Evolutionary conservation across 1,140 invertebrate genomes (phyloP), one percentile per base, ranked within the genome.

Genomic region (Sinella curviseta): DNA sequence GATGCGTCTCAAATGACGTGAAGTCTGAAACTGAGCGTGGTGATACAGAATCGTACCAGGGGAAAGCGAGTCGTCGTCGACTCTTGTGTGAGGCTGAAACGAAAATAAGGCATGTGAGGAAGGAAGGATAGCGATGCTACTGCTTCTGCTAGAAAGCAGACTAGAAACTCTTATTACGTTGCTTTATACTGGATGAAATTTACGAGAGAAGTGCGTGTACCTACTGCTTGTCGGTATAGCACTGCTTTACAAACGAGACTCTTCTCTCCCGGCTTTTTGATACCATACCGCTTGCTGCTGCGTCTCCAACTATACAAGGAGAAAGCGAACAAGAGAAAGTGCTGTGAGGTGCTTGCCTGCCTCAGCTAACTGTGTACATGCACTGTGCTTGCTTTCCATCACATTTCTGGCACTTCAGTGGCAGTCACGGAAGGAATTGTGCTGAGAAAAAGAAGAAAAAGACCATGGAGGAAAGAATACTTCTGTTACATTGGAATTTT

Each of bases 1-100:
- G 65, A 70, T 70, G 65, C 24, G 65, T 70, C 65, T 70, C 65
- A 70, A 31, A 24, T 70, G 65, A 70, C 65, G 65, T 17, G 31
- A 12, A 70, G 31, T 30, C 12, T 14, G 31, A 70, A 70, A 70
- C 65, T 70, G 65, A 70, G 31, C 2, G 39, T 8, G 20, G 8
- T 20, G 8, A 8, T 48, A 20, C 20, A 20, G 20, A 48, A 8
- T 17, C 24, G 24, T n/a, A 60, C 57, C 57, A 60, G 57, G 57
- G 57, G 57, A 60, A 60, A 60, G 57, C 57, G 57, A 60, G 24
- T 60, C 57, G 57, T 26, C 4, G 57, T 60, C 14, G 24, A 26
- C 57, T 48, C 20, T 8, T 48, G 8, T 48, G 8, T 8, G 20
- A 20, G 39, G 8, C 39, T 48, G 39, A 48, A 48, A 48, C 39